These are phyloP conservation scores for Pituophis catenifer DNA, from an alignment of 2,113 vertebrate genomes.

Conservation along the genomic window DNA sequence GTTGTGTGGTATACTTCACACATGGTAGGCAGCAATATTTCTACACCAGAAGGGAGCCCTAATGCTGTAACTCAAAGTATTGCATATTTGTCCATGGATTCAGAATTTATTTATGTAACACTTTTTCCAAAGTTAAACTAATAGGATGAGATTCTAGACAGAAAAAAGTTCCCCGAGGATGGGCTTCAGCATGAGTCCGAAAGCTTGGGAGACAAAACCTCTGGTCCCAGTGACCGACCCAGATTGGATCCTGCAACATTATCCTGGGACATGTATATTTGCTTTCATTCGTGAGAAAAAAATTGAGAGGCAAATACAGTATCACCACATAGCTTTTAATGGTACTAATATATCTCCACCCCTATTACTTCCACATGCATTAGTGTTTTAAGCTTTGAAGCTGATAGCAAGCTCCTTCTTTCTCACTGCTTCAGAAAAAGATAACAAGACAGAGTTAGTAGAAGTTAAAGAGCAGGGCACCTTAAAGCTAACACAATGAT, in stretches of 20 bases:
- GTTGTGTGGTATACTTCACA: too few species aligned
- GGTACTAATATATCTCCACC: not conserved
- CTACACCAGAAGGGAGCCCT: not conserved
- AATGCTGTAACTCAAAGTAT: not conserved
- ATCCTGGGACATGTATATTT: not conserved
- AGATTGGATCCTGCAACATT: not conserved
- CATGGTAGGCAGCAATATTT: not conserved
- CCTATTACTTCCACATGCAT: not conserved
- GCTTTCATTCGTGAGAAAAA: not conserved
- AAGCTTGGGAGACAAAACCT: not conserved
- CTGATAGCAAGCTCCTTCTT: not conserved
- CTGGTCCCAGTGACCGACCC: not conserved
- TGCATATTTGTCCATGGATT: not conserved
- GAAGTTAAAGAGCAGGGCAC: not conserved
- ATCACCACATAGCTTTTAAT: not conserved
- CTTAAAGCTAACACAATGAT: not conserved
- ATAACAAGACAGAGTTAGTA: constrained; percentile 15
- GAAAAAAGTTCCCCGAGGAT: not conserved
- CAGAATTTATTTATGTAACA: not conserved
- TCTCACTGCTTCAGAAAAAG: constrained; percentile 7
- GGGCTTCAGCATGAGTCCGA: not conserved
- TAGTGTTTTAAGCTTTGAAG: constrained; percentile 7
- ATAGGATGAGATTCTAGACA: not conserved
- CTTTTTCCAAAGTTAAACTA: not conserved
- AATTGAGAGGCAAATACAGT: not conserved